Base-by-base conservation (phyloP, 2,888 invertebrate species). In the Aproaerema taeniolella region DNA sequence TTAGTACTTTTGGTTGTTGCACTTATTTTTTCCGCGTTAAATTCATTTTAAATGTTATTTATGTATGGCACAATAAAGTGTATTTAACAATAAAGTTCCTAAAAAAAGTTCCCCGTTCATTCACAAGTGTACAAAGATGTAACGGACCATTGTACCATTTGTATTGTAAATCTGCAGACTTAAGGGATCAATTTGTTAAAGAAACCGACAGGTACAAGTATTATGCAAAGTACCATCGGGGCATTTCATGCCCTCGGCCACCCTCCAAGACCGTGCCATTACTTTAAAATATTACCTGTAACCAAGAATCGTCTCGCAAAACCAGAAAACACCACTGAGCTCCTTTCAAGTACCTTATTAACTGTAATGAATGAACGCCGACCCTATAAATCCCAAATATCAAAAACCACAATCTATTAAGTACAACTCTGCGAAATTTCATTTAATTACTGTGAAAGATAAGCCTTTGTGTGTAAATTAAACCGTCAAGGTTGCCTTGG, bases 231-330 rank as follows among this genome's bases (percentile, higher is more conserved):
- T 20, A 20, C 8, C 4, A 20, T 6, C 20, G 8, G 20, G 20
- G 8, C 4, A 6, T 20, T 4, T 8, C 20, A 8, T 8, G 20
- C 8, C 8, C 20, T 8, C 35, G n/a, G 60, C 52, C 59, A 53
- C 52, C 46, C 42, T 45, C 34, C 52, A 49, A 54, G 52, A 50
- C 44, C 47, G 46, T 41, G 32, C 49, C 47, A 53, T 62, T 58
- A 60, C 50, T 60, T 58, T 55, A 55, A 56, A 58, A 55, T 61
- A 61, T 58, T 43, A 47, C 52, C 52, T 50, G 52, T 55, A 52
- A 58, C 55, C 52, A 47, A 42, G 43, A 46, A 42, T 49, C 47
- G 42, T 44, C 47, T 41, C 43, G 50, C 46, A 46, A 33, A 34
- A 13, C n/a, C 15, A 34, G 15, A 39, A 39, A 29, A 34, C 20